Evolutionary conservation across 1,140 invertebrate genomes (phyloP), one percentile per base, ranked within the genome.

Genomic region (Drosophila pruinosa): DNA sequence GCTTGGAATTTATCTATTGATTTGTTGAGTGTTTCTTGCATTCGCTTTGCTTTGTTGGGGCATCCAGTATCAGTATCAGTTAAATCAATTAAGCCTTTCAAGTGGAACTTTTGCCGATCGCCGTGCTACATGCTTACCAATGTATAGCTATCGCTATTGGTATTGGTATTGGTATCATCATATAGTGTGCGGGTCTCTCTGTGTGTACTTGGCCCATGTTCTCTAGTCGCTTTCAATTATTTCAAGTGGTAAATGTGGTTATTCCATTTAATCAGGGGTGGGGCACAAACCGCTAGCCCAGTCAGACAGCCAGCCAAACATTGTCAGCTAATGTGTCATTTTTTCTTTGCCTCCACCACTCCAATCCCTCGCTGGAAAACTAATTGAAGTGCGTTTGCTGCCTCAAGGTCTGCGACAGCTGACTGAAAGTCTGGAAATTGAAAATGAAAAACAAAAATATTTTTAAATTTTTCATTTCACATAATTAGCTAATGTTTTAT

Each of bases 11-110:
- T 88, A 86, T 86, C 82, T 86, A 82, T 88, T 82, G 82, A 82
- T 88, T 88, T 78, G 83, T 63, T 58, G 72, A 64, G 68, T 63
- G 72, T 68, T 59, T 53, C 56, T 48, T 34, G 6, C 5, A 28
- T 48, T 54, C 14, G 24, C 34, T 41, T 56, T 59, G 12, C 31
- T 64, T 48, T 56, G 43, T 65, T 64, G 48, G 19, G 14, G 21
- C 7, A 24, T 31, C n/a, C 47, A 17, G 63, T 56, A 34, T 63
- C 62, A 75, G 72, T 86, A 88, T 88, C 82, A 82, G 82, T 88
- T 88, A 88, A 88, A 88, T 88, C 82, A 88, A 88, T 88, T 88
- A 88, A 88, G 68, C 75, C 83, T 89, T 82, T 88, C 82, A 88
- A 88, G 83, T 88, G 83, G 72, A 75, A 88, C 63, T 72, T 72